phyloP scores from a whole-genome alignment of 2,888 invertebrate genomes.

The Biston betularia region DNA sequence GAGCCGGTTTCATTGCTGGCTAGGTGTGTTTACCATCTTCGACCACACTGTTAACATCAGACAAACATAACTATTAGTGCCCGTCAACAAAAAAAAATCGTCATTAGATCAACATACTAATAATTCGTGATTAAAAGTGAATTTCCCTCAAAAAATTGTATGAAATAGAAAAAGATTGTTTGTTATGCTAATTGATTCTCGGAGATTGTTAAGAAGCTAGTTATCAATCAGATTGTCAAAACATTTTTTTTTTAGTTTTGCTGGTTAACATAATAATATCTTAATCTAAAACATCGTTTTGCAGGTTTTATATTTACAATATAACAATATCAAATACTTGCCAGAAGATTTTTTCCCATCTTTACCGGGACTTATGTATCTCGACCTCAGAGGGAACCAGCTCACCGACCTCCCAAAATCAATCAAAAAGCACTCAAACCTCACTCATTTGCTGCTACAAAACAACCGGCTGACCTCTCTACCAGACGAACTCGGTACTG shows the following conservation, averaged over 20 bases:
- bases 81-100: too few species aligned
- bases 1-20: too few species aligned
- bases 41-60: too few species aligned
- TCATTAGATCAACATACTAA: too few species aligned
- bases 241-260: background rate
- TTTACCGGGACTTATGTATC: constrained; percentile 86
- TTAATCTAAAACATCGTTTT: constrained; percentile 44
- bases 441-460: constrained; percentile 88
- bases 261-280: background rate
- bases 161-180: too few species aligned
- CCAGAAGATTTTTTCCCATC: constrained; percentile 86
- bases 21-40: too few species aligned
- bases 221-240: too few species aligned
- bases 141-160: too few species aligned
- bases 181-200: too few species aligned
- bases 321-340: constrained; percentile 83
- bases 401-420: constrained; percentile 83
- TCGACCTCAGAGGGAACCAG: constrained; percentile 88
- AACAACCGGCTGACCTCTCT: constrained; percentile 86
- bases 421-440: constrained; percentile 83
- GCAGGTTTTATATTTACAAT: constrained; percentile 78
- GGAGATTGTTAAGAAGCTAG: too few species aligned
- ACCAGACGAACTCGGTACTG: constrained; percentile 88
- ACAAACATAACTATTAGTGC: too few species aligned
- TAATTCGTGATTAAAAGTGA: too few species aligned